Conservation (phyloP, 2,797 vertebrate genomes). For the Psittacula echo region DNA sequence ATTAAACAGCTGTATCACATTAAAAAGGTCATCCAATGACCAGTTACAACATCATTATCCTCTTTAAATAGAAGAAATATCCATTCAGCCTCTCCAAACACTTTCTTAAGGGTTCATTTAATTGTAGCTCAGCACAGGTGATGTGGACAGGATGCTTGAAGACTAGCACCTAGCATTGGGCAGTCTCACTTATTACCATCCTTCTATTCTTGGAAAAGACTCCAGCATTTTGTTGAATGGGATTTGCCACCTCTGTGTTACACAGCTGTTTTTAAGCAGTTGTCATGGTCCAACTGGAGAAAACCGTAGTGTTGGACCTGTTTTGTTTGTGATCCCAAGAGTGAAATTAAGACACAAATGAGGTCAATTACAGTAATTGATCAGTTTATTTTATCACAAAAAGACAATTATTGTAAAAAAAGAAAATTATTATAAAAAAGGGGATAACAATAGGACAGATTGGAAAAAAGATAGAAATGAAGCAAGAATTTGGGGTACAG, state of each 20-base stretch:
- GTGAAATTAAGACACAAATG: neutral
- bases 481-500: neutral
- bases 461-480: neutral
- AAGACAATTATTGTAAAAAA: neutral
- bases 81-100: neutral
- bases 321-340: neutral
- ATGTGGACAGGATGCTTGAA: neutral
- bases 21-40: neutral
- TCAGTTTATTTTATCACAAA: neutral
- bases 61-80: neutral
- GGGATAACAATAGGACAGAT: neutral
- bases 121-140: neutral
- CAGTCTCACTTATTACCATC: neutral
- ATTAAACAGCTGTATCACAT: neutral
- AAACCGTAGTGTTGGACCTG: neutral
- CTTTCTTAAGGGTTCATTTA: neutral
- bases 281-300: neutral
- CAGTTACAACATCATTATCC: neutral
- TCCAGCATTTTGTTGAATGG: neutral
- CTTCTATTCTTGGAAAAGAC: neutral
- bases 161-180: fast-evolving
- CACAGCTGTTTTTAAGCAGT: neutral
- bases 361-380: neutral
- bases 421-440: neutral
- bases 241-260: neutral